Base-by-base conservation (phyloP, 1,140 invertebrate genomes). In the Phymastichus coffea region DNA sequence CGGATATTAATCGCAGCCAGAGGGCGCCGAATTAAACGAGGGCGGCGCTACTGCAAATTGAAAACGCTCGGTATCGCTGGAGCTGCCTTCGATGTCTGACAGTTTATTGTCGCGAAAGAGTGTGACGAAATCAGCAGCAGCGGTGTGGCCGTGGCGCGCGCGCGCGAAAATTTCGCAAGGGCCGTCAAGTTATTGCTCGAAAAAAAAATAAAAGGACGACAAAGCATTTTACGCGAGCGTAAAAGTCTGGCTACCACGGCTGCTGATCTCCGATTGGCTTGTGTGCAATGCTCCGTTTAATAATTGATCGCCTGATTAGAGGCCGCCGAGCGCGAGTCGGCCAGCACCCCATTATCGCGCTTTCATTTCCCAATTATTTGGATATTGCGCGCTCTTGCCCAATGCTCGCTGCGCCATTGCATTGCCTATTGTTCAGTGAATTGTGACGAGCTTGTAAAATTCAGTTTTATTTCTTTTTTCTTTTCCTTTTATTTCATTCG, bases 291-390 rank as follows among this genome's bases (percentile, higher is more conserved):
- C 28, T 33, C 28, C 40, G 30, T 17, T 46, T 23, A 28, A 35
- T 56, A 56, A 46, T 56, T 38, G 43, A 47, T 47, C 43, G 1
- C 8, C 9, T 19, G 30, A 46, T 46, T 48, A 56, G 20, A 46
- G 8, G 4, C 17, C 1, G 3, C 19, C 1, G 37, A 19, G 37
- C 28, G 28, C 28, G 12, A 12, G 28, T 7, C 12, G 6, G 28
- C 6, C 6, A 33, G 28, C 23, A 26, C n/a, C 37, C 25, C 28
- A 53, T 53, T 41, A 43, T 30, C 6, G 51, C 2, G 15, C 23
- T 52, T 52, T 52, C 35, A 8, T 38, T 38, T 40, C 15, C 35
- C 49, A 40, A 15, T 52, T 37, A 17, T 40, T 52, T 40, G 35
- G 47, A 49, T 20, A 22, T 15, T 2, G 9, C 1, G 15, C n/a